Conservation (phyloP, 2,888 invertebrate genomes). For the Leptinotarsa juncta region DNA sequence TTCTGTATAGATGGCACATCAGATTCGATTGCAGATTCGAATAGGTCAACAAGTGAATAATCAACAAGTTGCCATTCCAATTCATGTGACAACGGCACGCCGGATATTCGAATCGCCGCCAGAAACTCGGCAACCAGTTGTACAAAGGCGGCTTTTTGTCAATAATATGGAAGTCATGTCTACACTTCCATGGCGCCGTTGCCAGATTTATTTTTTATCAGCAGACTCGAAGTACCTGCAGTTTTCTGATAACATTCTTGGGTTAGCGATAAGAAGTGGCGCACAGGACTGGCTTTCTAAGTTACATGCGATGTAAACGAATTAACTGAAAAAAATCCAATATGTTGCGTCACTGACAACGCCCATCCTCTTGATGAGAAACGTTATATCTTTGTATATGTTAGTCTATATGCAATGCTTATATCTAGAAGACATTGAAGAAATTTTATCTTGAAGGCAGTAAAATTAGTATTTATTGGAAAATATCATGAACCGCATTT, state of each 20-base stretch:
- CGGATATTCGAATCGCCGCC: slow-evolving; percentile 22
- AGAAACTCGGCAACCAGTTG: slow-evolving; percentile 36
- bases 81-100: slow-evolving; percentile 30
- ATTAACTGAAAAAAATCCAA: too few species aligned
- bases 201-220: neutral
- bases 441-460: too few species aligned
- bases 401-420: too few species aligned
- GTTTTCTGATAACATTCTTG: neutral
- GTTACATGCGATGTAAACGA: too few species aligned
- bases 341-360: too few species aligned
- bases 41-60: slow-evolving; percentile 41
- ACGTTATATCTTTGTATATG: too few species aligned
- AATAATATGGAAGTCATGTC: slow-evolving; percentile 6
- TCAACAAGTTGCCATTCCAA: slow-evolving; percentile 40
- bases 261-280: too few species aligned
- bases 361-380: too few species aligned
- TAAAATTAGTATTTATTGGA: too few species aligned
- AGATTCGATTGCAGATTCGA: neutral
- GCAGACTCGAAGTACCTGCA: neutral
- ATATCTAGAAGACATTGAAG: too few species aligned
- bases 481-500: too few species aligned
- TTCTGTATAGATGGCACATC: slow-evolving; percentile 9
- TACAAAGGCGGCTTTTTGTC: slow-evolving; percentile 20
- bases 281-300: neutral
- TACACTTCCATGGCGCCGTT: neutral